A percentile compares a stretch with the other conserved stretches of the same genome.
Conservation (phyloP, 1,140 invertebrate genomes). For the Lordiphosa mommai region DNA sequence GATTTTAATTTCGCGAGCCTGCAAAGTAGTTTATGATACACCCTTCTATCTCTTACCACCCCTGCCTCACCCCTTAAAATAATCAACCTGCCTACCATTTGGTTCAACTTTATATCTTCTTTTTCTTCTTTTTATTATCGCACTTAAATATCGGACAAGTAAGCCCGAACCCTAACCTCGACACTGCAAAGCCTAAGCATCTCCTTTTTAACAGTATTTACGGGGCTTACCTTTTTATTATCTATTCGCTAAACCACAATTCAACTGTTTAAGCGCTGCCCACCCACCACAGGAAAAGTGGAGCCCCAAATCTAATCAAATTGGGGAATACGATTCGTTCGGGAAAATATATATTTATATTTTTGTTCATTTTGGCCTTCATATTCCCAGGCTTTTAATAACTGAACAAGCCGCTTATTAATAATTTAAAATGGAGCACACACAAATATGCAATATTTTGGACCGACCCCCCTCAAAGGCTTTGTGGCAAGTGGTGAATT, state of each 20-base stretch:
- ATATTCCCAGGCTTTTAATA: slow-evolving; percentile 76
- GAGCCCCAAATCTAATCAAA: slow-evolving; percentile 51
- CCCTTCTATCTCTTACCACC: background rate
- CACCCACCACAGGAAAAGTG: background rate
- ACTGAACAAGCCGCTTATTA: slow-evolving; percentile 77
- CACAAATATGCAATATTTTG: slow-evolving; percentile 59
- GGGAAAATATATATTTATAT: background rate
- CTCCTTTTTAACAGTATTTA: slow-evolving; percentile 7
- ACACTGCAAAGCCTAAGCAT: slow-evolving; percentile 6
- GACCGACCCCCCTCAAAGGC: background rate
- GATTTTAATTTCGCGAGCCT: too few species aligned
- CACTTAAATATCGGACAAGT: slow-evolving; percentile 10
- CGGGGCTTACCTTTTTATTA: slow-evolving; percentile 9
- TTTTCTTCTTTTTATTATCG: slow-evolving; percentile 11
- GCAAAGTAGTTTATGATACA: too few species aligned
- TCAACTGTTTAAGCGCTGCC: background rate
- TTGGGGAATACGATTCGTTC: slow-evolving; percentile 9
- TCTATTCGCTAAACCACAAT: background rate
- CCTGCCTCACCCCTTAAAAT: background rate
- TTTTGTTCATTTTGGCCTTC: slow-evolving; percentile 10
- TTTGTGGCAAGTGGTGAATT: slow-evolving; percentile 39
- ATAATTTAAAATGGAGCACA: slow-evolving; percentile 76
- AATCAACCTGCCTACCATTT: slow-evolving; percentile 1
- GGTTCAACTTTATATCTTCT: background rate
- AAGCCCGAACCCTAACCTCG: slow-evolving; percentile 3